These are phyloP conservation scores for Chymomyza procnemis DNA, from an alignment of 2,888 invertebrate genomes.

Conservation along the genomic window DNA sequence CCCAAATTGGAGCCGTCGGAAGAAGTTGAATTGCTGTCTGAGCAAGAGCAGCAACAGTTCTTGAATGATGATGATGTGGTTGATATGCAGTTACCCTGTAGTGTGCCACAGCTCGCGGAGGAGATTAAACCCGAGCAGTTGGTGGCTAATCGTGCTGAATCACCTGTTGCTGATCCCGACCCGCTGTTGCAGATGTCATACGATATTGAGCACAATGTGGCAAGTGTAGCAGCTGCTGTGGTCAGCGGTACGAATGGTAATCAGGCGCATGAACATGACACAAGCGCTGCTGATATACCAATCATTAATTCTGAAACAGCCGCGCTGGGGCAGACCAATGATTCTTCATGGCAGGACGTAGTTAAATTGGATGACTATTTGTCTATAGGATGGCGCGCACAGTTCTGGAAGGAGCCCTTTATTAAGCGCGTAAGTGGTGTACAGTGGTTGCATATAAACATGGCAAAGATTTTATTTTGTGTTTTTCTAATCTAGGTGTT, in stretches of 20 bases:
- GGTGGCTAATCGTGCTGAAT: conserved; percentile 50
- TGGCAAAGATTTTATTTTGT: not conserved
- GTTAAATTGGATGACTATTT: conserved; percentile 92
- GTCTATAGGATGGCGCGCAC: conserved; percentile 90
- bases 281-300: conserved; percentile 71
- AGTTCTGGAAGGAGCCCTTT: conserved; percentile 95
- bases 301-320: conserved; percentile 73
- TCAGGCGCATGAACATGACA: conserved; percentile 18
- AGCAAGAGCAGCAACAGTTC: conserved; percentile 6
- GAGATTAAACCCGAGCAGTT: conserved; percentile 70
- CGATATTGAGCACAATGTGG: conserved; percentile 68
- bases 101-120: conserved; percentile 68
- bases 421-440: conserved; percentile 83
- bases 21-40: not conserved
- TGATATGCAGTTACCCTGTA: conserved; percentile 17
- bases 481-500: no score
- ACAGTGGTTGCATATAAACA: no score
- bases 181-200: conserved; percentile 67
- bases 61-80: conserved; percentile 18
- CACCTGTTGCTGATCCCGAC: conserved; percentile 37
- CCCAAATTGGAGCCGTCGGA: no score
- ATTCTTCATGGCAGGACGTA: conserved; percentile 81
- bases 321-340: conserved; percentile 72
- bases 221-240: conserved; percentile 46
- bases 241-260: conserved; percentile 39